Evolutionary conservation across 2,797 vertebrate species (phyloP).

Genomic region (Muscicapa comitata): DNA sequence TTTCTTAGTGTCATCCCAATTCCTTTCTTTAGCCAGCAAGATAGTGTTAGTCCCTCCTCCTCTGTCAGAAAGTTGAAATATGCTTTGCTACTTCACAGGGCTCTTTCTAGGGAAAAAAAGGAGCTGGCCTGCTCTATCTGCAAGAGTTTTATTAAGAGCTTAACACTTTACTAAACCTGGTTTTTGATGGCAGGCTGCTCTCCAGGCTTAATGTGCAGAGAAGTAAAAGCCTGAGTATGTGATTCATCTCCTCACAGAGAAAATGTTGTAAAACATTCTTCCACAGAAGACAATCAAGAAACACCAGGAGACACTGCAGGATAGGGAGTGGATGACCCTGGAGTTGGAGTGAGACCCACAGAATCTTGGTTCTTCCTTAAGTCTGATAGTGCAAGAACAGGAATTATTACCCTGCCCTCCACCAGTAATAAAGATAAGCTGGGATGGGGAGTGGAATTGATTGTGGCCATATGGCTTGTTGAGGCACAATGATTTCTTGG

Average conservation of each 20-base stretch:
- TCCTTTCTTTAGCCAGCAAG: background rate
- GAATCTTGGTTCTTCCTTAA: background rate
- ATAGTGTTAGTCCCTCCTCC: background rate
- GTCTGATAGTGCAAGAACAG: slow-evolving; percentile 3
- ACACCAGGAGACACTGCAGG: background rate
- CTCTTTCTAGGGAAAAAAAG: background rate
- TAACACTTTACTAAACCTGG: background rate
- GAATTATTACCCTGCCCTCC: slow-evolving; percentile 49
- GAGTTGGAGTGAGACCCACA: background rate
- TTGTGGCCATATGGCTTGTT: slow-evolving; percentile 59
- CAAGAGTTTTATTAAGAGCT: background rate
- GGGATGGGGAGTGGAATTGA: slow-evolving; percentile 51
- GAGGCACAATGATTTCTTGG: slow-evolving; percentile 52
- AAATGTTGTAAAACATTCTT: background rate
- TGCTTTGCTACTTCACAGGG: background rate
- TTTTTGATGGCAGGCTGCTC: background rate
- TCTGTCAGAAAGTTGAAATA: background rate
- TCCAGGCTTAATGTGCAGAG: background rate
- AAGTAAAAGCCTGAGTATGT: background rate
- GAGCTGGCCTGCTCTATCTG: background rate
- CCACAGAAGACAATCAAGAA: background rate
- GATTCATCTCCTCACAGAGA: background rate
- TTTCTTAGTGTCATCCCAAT: background rate
- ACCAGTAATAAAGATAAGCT: slow-evolving; percentile 65
- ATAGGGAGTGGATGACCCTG: slow-evolving; percentile 39